A percentile compares a stretch with the other conserved stretches of the same genome.
phyloP scores from a whole-genome alignment of 2,888 invertebrate species.

The Volucella bombylans region DNA sequence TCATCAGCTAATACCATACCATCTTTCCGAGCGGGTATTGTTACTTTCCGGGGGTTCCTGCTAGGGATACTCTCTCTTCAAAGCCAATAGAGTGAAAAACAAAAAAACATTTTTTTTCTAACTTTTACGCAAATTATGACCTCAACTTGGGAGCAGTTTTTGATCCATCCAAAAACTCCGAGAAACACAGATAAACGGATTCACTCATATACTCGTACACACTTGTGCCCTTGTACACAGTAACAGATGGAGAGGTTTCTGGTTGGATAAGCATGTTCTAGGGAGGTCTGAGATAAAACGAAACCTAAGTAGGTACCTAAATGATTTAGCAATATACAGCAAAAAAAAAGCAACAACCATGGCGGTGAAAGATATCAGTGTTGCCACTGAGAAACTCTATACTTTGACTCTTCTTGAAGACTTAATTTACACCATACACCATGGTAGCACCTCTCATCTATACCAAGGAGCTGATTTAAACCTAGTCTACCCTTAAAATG shows the following conservation, averaged over 20 bases:
- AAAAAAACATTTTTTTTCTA: background rate
- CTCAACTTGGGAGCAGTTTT: conserved; percentile 52
- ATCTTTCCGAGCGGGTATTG: conserved; percentile 14
- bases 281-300: conserved; percentile 15
- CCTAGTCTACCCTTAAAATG: too few species aligned
- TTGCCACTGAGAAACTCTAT: too few species aligned
- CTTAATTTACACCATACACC: too few species aligned
- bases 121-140: conserved; percentile 68
- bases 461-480: too few species aligned
- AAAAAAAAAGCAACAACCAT: conserved; percentile 7
- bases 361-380: too few species aligned
- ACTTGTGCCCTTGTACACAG: background rate
- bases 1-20: conserved; percentile 40
- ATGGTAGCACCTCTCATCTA: too few species aligned
- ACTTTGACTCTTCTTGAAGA: too few species aligned
- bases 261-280: conserved; percentile 1
- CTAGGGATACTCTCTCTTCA: background rate
- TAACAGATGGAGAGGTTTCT: background rate
- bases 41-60: conserved; percentile 11
- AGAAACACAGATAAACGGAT: background rate
- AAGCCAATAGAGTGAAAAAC: conserved; percentile 13
- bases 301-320: conserved; percentile 44
- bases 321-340: conserved; percentile 39
- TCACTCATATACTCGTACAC: background rate
- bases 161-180: conserved; percentile 5